Conservation (phyloP, 2,888 invertebrate species). For the Phorcus lineatus region DNA sequence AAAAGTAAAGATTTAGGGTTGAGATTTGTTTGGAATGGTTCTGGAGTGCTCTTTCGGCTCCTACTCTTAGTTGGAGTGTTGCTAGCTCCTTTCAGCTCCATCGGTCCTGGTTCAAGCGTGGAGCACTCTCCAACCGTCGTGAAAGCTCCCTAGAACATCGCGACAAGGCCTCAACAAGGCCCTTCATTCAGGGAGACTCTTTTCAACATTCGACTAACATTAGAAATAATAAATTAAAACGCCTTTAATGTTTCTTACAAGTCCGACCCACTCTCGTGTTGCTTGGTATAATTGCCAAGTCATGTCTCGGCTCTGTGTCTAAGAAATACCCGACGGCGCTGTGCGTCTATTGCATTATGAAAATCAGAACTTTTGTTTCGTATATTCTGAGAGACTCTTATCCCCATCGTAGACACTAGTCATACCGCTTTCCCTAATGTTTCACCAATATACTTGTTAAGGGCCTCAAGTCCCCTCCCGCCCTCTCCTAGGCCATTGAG, state of each 20-base stretch:
- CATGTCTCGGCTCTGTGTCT: not conserved
- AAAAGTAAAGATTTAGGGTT: constrained; percentile 11
- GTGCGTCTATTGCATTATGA: not conserved
- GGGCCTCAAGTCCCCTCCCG: not conserved
- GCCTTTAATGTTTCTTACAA: not conserved
- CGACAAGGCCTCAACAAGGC: not conserved
- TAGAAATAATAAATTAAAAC: constrained; percentile 22
- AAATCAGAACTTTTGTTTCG: constrained; percentile 14
- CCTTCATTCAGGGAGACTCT: not conserved
- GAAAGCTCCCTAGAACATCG: not conserved
- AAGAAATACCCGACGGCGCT: not conserved
- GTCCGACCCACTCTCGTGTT: not conserved
- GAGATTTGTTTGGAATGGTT: constrained; percentile 16
- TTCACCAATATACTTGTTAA: not conserved
- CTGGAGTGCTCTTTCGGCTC: not conserved
- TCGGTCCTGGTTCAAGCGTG: not conserved
- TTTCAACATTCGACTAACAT: not conserved
- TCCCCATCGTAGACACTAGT: not conserved
- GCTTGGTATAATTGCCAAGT: constrained; percentile 13
- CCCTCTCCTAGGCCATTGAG: not conserved
- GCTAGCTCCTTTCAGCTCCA: not conserved
- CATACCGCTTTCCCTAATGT: not conserved
- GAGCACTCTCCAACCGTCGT: not conserved
- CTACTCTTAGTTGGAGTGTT: not conserved
- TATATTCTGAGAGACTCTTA: constrained; percentile 7